phyloP scores from a whole-genome alignment of 2,888 invertebrate genomes.

The Opisthograptis luteolata region DNA sequence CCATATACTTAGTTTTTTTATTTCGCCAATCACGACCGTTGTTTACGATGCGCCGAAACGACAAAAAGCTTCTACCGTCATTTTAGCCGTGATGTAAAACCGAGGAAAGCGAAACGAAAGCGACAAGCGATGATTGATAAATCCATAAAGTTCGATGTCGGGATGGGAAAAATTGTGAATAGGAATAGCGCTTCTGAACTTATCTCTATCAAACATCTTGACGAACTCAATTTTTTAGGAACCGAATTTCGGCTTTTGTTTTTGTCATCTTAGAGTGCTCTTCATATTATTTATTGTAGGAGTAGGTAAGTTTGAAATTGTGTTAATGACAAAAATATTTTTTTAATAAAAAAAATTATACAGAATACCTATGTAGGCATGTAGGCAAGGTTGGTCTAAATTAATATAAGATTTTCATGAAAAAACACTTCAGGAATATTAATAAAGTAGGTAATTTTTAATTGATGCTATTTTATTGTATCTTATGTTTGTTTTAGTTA shows the following conservation, averaged over 20 bases:
- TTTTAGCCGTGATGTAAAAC: slow-evolving; percentile 27
- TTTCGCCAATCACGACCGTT: slow-evolving; percentile 19
- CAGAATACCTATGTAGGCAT: too few species aligned
- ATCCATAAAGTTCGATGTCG: slow-evolving; percentile 25
- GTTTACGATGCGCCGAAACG: slow-evolving; percentile 26
- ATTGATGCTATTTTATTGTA: too few species aligned
- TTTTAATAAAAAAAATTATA: too few species aligned
- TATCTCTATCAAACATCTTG: slow-evolving; percentile 7
- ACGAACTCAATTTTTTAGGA: slow-evolving; percentile 5
- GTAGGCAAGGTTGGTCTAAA: too few species aligned
- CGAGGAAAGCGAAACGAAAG: slow-evolving; percentile 20
- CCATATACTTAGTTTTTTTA: slow-evolving; percentile 8
- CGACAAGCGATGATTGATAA: slow-evolving; percentile 33
- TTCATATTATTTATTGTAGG: too few species aligned
- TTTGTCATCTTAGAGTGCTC: too few species aligned
- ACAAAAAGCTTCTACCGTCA: slow-evolving; percentile 26
- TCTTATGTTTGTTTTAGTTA: too few species aligned
- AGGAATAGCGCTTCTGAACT: neutral
- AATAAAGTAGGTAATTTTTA: too few species aligned
- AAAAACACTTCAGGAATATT: too few species aligned
- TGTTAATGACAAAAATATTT: too few species aligned
- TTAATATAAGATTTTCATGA: too few species aligned
- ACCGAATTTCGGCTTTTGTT: neutral
- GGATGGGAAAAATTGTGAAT: slow-evolving; percentile 3
- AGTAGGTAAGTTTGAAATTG: too few species aligned